A percentile compares a stretch with the other conserved stretches of the same genome.
Evolutionary conservation across 2,113 vertebrate species (phyloP).

Genomic region (Vicugna pacos): DNA sequence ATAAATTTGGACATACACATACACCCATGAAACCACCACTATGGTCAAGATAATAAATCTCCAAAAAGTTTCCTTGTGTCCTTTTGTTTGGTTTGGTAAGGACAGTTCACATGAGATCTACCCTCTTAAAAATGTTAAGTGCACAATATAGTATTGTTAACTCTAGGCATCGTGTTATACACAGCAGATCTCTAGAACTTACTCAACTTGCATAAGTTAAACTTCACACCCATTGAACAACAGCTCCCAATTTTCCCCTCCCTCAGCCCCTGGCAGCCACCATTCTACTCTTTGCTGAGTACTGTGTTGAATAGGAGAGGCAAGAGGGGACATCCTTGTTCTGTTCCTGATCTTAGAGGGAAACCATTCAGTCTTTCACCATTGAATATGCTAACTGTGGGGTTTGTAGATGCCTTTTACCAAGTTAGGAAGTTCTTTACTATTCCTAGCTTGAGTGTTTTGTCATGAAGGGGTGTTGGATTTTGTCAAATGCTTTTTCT

Average conservation of each 20-base stretch:
- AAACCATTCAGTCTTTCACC: not conserved
- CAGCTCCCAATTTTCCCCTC: not conserved
- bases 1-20: not conserved
- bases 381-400: not conserved
- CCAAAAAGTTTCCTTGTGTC: not conserved
- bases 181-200: not conserved
- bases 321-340: not conserved
- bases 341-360: not conserved
- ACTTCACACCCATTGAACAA: not conserved
- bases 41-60: not conserved
- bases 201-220: not conserved
- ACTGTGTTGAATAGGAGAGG: not conserved
- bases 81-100: not conserved
- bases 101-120: not conserved
- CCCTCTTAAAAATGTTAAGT: not conserved
- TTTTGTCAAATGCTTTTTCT: not conserved
- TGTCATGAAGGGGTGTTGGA: not conserved
- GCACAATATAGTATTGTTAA: not conserved
- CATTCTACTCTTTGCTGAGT: not conserved
- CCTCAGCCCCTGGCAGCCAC: not conserved
- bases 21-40: not conserved
- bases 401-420: not conserved
- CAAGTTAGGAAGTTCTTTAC: conserved; percentile 28
- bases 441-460: not conserved
- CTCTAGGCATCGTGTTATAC: not conserved